Evolutionary conservation across 2,888 invertebrate genomes (phyloP).

Genomic region (Phymatocera aterrima): DNA sequence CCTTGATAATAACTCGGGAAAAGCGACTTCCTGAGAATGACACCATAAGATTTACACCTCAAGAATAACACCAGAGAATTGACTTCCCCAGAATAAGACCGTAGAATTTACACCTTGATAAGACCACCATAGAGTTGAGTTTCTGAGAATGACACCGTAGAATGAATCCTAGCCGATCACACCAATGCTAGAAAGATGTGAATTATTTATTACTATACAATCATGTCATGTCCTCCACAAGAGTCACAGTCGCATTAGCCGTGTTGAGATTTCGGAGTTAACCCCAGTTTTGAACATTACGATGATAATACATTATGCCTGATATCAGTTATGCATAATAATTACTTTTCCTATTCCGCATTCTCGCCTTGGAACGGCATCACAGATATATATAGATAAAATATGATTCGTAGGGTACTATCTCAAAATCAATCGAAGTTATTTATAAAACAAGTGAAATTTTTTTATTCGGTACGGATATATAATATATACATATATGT

Average conservation of each 20-base stretch:
- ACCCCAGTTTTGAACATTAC: neutral
- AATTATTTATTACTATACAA: neutral
- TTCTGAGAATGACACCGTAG: neutral
- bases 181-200: neutral
- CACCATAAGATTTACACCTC: neutral
- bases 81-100: neutral
- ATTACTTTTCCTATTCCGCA: neutral
- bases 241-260: neutral
- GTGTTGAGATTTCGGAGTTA: neutral
- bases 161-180: neutral
- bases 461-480: neutral
- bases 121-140: constrained; percentile 1
- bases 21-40: neutral
- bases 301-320: neutral
- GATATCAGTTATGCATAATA: too few species aligned
- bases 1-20: neutral
- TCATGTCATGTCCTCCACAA: neutral
- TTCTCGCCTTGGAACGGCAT: neutral
- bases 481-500: neutral
- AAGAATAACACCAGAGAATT: neutral
- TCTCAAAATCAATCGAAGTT: neutral
- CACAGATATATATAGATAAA: neutral
- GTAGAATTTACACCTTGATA: neutral
- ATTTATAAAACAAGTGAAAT: neutral
- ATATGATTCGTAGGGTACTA: neutral